phyloP scores from a whole-genome alignment of 1,140 invertebrate species.

The Bombus fervidus region DNA sequence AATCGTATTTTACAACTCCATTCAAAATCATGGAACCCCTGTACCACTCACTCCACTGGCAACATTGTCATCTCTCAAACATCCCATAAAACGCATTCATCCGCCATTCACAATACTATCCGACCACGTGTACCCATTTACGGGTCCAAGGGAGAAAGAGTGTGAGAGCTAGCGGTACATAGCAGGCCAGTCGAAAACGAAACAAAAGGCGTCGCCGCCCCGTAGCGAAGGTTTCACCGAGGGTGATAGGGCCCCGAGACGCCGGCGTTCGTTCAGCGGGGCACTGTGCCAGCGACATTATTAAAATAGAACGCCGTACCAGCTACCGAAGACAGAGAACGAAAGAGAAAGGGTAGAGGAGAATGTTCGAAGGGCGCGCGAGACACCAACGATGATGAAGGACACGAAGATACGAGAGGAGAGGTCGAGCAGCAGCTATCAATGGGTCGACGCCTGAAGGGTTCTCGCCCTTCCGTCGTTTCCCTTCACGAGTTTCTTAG shows the following conservation, averaged over 20 bases:
- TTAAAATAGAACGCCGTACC: conserved; percentile 75
- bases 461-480: conserved; percentile 47
- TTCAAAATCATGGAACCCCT: not conserved
- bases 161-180: not conserved
- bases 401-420: not conserved
- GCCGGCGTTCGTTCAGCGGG: conserved; percentile 62
- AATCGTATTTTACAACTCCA: not conserved
- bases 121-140: conserved; percentile 1
- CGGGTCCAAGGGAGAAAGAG: not conserved
- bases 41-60: not conserved
- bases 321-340: conserved; percentile 41
- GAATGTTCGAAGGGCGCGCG: not conserved
- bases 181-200: conserved; percentile 19
- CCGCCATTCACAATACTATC: not conserved
- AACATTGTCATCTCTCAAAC: not conserved
- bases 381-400: conserved; percentile 28
- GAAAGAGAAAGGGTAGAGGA: not conserved
- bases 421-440: conserved; percentile 57
- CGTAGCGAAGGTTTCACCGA: conserved; percentile 12
- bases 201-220: conserved; percentile 14
- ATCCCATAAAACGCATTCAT: conserved; percentile 10
- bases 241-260: conserved; percentile 55
- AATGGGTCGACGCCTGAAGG: conserved; percentile 61
- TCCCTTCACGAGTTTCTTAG: conserved; percentile 13
- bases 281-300: conserved; percentile 76